Conservation (phyloP, 2,113 vertebrate genomes). For the Mastomys natalensis region DNA sequence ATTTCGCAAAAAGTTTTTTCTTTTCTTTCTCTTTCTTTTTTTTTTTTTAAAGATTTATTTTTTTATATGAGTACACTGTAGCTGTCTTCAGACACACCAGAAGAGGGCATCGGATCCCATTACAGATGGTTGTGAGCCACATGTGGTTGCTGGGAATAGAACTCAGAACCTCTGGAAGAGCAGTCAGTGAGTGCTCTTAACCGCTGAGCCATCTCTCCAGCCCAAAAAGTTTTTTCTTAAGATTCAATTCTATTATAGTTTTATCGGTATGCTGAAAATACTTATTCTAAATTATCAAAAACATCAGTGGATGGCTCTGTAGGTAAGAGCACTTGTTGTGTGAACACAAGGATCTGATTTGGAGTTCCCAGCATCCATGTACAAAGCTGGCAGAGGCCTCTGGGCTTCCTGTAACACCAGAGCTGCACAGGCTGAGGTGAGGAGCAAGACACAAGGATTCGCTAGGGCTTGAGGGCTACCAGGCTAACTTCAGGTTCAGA, state of each 20-base stretch:
- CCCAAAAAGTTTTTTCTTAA: not conserved
- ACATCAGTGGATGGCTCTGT: not conserved
- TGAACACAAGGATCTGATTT: not conserved
- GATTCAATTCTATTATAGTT: not conserved
- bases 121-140: too few species aligned
- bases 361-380: not conserved
- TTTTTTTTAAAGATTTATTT: too few species aligned
- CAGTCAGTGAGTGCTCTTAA: too few species aligned
- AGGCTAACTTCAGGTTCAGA: not conserved
- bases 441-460: not conserved
- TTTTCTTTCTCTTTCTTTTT: too few species aligned
- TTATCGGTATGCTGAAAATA: constrained; percentile 43
- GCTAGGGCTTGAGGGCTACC: not conserved
- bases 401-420: not conserved
- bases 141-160: too few species aligned
- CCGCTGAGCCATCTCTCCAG: too few species aligned
- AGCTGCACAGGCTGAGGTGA: not conserved
- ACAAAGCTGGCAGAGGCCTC: too few species aligned
- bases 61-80: too few species aligned
- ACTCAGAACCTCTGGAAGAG: too few species aligned
- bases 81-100: too few species aligned
- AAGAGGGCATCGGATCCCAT: too few species aligned
- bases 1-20: constrained; percentile 2
- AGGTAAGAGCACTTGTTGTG: not conserved
- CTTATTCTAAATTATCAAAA: constrained; percentile 31